phyloP scores from a whole-genome alignment of 2,113 vertebrate genomes.

The Pituophis catenifer region DNA sequence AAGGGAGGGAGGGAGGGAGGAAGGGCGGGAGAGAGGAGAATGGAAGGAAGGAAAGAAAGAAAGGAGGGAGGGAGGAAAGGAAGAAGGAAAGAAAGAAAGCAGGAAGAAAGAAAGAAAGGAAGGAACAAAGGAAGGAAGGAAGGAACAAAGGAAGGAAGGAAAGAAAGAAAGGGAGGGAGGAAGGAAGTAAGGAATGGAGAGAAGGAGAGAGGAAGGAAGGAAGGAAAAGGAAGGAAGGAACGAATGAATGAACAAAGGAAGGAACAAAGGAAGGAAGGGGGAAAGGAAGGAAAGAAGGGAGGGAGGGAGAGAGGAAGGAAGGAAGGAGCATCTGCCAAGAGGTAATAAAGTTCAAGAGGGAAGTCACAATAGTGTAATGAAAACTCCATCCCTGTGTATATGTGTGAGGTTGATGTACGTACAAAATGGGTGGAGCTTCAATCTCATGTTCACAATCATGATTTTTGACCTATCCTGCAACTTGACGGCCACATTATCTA shows the following conservation, averaged over 20 bases:
- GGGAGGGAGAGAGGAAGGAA: neutral
- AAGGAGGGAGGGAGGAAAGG: neutral
- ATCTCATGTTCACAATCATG: neutral
- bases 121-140: neutral
- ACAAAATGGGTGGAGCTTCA: neutral
- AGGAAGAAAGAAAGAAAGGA: no score
- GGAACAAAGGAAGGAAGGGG: no score
- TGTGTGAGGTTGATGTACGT: neutral
- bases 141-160: neutral
- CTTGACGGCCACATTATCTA: neutral
- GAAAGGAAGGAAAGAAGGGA: neutral
- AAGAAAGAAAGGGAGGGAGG: no score
- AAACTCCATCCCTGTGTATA: neutral
- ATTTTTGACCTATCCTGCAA: neutral
- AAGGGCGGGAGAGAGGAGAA: neutral
- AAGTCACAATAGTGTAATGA: neutral
- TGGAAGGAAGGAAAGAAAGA: neutral
- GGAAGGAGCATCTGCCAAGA: neutral
- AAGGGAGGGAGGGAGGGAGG: neutral
- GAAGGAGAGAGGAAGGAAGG: neutral
- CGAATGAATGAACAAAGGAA: no score
- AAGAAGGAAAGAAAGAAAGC: neutral
- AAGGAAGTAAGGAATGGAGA: neutral
- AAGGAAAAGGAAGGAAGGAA: neutral
- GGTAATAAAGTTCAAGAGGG: neutral